phyloP scores from a whole-genome alignment of 2,888 invertebrate genomes.

The Spodoptera littoralis region DNA sequence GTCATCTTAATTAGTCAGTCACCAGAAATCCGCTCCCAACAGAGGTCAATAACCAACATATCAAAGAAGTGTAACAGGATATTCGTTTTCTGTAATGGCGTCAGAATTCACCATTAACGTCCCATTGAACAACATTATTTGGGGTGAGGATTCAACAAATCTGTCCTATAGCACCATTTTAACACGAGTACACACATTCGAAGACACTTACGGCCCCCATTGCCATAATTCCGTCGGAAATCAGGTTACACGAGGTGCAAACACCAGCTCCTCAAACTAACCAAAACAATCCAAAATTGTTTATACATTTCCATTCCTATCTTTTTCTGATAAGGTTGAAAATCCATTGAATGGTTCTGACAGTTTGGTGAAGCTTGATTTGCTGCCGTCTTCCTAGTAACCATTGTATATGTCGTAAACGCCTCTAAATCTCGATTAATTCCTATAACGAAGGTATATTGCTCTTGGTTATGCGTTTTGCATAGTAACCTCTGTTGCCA shows the following conservation, averaged over 20 bases:
- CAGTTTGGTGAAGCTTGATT: no score
- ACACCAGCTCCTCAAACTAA: no score
- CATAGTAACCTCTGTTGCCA: slow-evolving; percentile 22
- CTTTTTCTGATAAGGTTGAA: no score
- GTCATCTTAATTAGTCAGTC: no score
- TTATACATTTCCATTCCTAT: no score
- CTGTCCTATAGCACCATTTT: slow-evolving; percentile 28
- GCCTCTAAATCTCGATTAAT: slow-evolving; percentile 26
- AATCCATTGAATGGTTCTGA: no score
- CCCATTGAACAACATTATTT: slow-evolving; percentile 39
- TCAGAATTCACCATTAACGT: slow-evolving; percentile 25
- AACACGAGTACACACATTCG: slow-evolving; percentile 34
- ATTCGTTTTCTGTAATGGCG: slow-evolving; percentile 22
- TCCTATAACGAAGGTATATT: slow-evolving; percentile 35
- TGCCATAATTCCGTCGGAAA: slow-evolving; percentile 35
- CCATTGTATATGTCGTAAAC: slow-evolving; percentile 7
- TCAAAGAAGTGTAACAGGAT: slow-evolving; percentile 13
- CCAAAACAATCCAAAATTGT: no score
- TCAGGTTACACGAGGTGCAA: slow-evolving; percentile 15
- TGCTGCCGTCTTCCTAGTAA: not conserved
- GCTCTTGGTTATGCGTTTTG: slow-evolving; percentile 21
- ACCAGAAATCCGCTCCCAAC: slow-evolving; percentile 3
- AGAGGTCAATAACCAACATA: slow-evolving; percentile 20
- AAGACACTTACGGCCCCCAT: slow-evolving; percentile 35
- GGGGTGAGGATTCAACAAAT: slow-evolving; percentile 29